Conservation (phyloP, 1,140 invertebrate genomes). For the Drosophila tristis region DNA sequence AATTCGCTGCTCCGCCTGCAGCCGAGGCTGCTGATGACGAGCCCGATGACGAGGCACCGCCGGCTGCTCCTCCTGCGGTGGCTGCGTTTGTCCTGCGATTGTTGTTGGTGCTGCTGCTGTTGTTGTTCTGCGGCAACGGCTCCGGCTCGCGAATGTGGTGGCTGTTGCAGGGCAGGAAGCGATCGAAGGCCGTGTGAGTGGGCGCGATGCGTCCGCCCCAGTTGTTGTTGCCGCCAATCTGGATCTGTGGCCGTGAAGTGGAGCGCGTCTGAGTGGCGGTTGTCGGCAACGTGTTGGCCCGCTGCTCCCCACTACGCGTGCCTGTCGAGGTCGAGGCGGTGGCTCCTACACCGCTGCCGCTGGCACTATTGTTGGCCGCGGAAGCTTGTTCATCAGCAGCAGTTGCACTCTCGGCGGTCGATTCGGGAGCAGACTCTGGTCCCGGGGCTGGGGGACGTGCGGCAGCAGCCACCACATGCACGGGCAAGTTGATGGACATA, state of each 20-base stretch:
- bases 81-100: conserved; percentile 15
- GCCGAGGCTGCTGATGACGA: neutral
- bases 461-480: conserved; percentile 81
- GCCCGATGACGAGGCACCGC: neutral
- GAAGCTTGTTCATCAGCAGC: neutral
- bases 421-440: neutral
- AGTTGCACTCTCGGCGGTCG: neutral
- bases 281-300: conserved; percentile 88
- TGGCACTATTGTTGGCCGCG: no score
- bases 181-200: conserved; percentile 81
- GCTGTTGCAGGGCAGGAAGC: conserved; percentile 83
- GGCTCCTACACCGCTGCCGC: conserved; percentile 19
- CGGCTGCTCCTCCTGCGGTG: conserved; percentile 2
- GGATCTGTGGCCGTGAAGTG: conserved; percentile 88
- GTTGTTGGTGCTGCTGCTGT: conserved; percentile 29
- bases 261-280: conserved; percentile 88
- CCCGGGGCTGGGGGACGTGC: conserved; percentile 58
- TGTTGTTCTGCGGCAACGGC: conserved; percentile 39
- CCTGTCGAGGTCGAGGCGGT: conserved; percentile 67
- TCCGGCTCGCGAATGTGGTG: conserved; percentile 81
- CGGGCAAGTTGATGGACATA: conserved; percentile 78
- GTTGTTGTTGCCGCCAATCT: conserved; percentile 83
- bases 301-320: conserved; percentile 83
- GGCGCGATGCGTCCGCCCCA: conserved; percentile 78
- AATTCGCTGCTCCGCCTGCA: conserved; percentile 1